These are phyloP conservation scores for Irena cyanogastra DNA, from an alignment of 2,113 vertebrate genomes.

Conservation along the genomic window DNA sequence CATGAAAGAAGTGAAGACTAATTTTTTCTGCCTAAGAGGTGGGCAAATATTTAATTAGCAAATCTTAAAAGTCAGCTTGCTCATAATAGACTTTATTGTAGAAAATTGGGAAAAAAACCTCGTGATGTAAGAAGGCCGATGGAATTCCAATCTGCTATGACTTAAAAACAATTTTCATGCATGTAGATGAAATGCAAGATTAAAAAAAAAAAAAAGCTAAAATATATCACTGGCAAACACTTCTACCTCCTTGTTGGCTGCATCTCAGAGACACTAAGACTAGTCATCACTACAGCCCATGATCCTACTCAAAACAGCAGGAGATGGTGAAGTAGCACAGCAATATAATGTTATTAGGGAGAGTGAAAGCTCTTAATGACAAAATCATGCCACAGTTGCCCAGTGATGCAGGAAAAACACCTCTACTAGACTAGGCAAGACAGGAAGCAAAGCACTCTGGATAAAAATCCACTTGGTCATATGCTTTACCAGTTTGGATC, in stretches of 20 bases:
- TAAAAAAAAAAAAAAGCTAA: not conserved
- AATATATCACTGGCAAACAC: not conserved
- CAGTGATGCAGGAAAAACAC: not conserved
- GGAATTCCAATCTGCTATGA: not conserved
- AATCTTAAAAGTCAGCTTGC: not conserved
- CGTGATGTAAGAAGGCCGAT: not conserved
- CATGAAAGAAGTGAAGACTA: not conserved
- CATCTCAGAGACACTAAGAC: not conserved
- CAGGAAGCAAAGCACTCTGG: not conserved
- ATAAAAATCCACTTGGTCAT: not conserved
- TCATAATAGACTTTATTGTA: not conserved
- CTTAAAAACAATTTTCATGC: not conserved
- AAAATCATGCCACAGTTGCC: not conserved
- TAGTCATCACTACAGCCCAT: not conserved
- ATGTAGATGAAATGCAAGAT: not conserved
- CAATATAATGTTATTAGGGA: not conserved
- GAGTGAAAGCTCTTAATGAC: not conserved
- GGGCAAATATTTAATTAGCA: slow-evolving; percentile 1
- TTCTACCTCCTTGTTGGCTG: not conserved
- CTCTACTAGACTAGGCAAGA: not conserved
- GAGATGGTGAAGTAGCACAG: not conserved
- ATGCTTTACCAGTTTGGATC: not conserved
- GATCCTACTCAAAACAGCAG: not conserved
- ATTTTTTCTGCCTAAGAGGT: not conserved
- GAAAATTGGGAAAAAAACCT: not conserved